Base-by-base conservation (phyloP, 2,888 invertebrate genomes). In the Crossocerus cetratus region DNA sequence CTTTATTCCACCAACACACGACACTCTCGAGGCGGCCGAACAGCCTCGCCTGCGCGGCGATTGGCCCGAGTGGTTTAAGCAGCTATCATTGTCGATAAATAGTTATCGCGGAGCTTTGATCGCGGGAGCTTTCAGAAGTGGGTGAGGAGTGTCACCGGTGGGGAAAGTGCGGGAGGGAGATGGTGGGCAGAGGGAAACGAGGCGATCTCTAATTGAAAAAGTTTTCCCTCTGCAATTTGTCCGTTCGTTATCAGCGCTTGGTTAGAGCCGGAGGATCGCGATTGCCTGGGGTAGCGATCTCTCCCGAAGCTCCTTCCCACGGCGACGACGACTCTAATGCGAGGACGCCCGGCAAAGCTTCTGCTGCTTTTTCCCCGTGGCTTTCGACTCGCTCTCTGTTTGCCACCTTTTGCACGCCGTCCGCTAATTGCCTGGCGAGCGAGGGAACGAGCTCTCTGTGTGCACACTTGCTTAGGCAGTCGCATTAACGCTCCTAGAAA, bases 171-270 rank as follows among this genome's bases (percentile, higher is more conserved):
- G 2, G 0, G 23, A n/a, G 23, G 18, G 5, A 42, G 13, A 18
- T n/a, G 43, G 11, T 16, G 42, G 43, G 18, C n/a, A 13, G 22
- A 14, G 22, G 22, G 20, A 22, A 20, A 16, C 2, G 32, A 2
- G 21, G 13, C 60, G 73, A 84, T 83, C 74, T 88, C 87, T 88
- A 88, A 88, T 89, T 87, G 87, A 86, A 89, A 89, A 88, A 88
- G 81, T 89, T 89, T 80, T 65, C 82, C 76, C 74, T 64, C 72
- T 75, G 83, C 82, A 87, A 86, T 87, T 87, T 85, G 83, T 83
- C 81, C 83, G 81, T 86, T 86, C 83, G 84, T 86, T 88, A 86
- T 83, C 77, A 75, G 61, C 72, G 65, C 67, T 71, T 69, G 76
- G 79, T 43, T 77, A 62, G 62, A 74, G 68, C 61, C 45, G 58